A percentile compares a stretch with the other conserved stretches of the same genome.
Conservation (phyloP, 1,140 invertebrate genomes). For the Sitophilus oryzae region DNA sequence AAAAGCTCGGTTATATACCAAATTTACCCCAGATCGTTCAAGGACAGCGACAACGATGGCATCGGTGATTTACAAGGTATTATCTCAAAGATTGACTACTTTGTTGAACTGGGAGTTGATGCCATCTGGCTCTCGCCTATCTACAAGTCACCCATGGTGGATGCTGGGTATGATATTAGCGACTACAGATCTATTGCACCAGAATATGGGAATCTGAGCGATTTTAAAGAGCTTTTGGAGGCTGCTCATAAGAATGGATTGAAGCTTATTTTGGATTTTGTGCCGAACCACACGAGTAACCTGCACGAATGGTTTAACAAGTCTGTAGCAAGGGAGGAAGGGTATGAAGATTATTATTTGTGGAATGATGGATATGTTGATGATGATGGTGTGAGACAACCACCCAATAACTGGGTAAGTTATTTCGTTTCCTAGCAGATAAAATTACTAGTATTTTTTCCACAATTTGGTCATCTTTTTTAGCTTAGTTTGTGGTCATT, state of each 20-base stretch:
- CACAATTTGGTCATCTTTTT: no score
- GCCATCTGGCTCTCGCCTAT: constrained; percentile 62
- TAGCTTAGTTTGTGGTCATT: constrained; percentile 59
- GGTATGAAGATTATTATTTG: constrained; percentile 70
- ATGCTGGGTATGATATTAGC: constrained; percentile 69
- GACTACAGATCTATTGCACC: constrained; percentile 66
- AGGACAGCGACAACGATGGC: constrained; percentile 70
- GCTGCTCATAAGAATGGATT: constrained; percentile 58
- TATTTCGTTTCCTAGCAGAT: no score
- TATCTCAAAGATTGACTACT: constrained; percentile 54
- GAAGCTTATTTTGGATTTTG: constrained; percentile 76
- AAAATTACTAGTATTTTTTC: no score
- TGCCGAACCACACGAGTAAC: constrained; percentile 80
- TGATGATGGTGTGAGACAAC: constrained; percentile 44
- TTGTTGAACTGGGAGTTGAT: constrained; percentile 58
- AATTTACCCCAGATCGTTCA: constrained; percentile 73
- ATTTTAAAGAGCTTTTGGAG: constrained; percentile 60
- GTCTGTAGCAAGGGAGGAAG: constrained; percentile 52
- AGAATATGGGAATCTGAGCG: constrained; percentile 64
- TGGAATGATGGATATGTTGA: constrained; percentile 59
- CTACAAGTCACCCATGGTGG: constrained; percentile 53
- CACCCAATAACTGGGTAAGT: constrained; percentile 73
- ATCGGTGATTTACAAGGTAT: constrained; percentile 69
- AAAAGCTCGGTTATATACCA: constrained; percentile 67
- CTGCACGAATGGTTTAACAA: constrained; percentile 71